Evolutionary conservation across 2,888 invertebrate species (phyloP), one percentile per base, ranked within the genome.

Genomic region (Spisula solida): DNA sequence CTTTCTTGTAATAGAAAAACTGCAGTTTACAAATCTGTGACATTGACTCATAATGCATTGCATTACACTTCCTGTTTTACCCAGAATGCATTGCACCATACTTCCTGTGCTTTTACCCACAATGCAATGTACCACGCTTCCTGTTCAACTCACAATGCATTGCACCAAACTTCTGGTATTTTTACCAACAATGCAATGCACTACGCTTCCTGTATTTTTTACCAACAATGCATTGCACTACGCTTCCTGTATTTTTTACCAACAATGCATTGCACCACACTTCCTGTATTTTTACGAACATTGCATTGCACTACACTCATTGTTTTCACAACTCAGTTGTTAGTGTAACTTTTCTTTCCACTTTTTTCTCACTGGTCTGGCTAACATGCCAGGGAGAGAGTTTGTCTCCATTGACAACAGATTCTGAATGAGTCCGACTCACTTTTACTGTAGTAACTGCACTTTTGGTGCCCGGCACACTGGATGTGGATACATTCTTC

Each of bases 261-360:
- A 18, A 56, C 56, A 56, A 56, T 56, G 20, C 41, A 41, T 41
- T 41, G 41, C 56, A 56, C n/a, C 75, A 0, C 1, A 75, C 75
- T 75, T 75, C 75, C 29, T n/a, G n/a, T n/a, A 25, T 10, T 75
- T 41, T 16, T 51, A 51, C 51, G 6, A 12, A 51, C 51, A 51
- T 8, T 31, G 25, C 25, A 70, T 10, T 70, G 29, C n/a, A 70
- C 31, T n/a, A 14, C 70, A 25, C 25, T 25, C n/a, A 41, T 16
- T 29, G n/a, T 80, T 89, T 70, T 85, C 86, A 95, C 78, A 95
- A 92, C 82, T 95, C 95, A 56, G 95, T 95, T 34, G 94, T 95
- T 12, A 95, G 88, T 31, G 94, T 94, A 34, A 94, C 92, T 78
- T 94, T 94, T 60, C 94, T 91, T 87, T 94, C 94, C 31, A 93